phyloP scores from a whole-genome alignment of 2,797 vertebrate genomes.

The Hydrocynus forskahlii region DNA sequence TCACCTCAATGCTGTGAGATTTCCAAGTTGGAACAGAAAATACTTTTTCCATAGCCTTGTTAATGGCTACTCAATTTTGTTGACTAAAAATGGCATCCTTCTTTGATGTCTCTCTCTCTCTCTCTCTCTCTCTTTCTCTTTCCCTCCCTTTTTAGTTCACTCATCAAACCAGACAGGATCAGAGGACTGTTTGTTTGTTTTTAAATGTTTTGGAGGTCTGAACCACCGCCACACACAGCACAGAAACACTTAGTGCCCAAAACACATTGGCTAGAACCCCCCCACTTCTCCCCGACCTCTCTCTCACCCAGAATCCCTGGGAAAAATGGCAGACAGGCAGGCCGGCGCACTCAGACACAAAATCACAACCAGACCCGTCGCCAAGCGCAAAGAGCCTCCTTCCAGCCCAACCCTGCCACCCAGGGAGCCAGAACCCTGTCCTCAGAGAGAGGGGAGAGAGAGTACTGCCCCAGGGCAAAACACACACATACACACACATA shows the following conservation, averaged over 20 bases:
- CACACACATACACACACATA: constrained; percentile 3
- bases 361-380: constrained; percentile 78
- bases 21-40: too few relatives aligned
- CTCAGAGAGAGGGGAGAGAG: constrained; percentile 32
- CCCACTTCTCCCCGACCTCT: constrained; percentile 66
- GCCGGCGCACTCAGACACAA: constrained; percentile 65
- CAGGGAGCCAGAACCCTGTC: constrained; percentile 61
- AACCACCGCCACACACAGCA: constrained; percentile 55
- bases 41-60: too few relatives aligned
- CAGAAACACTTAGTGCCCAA: constrained; percentile 35
- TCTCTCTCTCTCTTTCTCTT: background rate
- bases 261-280: constrained; percentile 58
- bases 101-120: background rate
- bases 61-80: background rate
- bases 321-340: constrained; percentile 61
- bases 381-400: constrained; percentile 47
- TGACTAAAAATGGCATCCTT: background rate
- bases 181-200: constrained; percentile 79
- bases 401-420: constrained; percentile 67
- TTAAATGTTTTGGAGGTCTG: constrained; percentile 69
- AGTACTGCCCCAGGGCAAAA: constrained; percentile 45
- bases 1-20: too few relatives aligned
- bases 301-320: constrained; percentile 74
- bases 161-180: constrained; percentile 61
- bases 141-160: background rate